Conservation (phyloP, 2,888 invertebrate species). For the Ctena decussata region DNA sequence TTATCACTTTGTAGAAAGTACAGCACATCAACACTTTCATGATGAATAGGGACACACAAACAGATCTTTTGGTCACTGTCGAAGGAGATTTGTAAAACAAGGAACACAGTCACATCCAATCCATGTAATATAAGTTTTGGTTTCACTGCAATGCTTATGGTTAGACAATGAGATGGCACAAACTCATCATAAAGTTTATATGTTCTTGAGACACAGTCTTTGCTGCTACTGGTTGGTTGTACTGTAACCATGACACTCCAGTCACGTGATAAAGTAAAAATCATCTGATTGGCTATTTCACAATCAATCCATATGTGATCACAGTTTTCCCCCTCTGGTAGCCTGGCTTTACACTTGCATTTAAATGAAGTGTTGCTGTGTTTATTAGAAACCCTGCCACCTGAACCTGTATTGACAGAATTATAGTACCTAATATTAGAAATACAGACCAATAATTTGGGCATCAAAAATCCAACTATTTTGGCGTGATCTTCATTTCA, state of each 20-base stretch:
- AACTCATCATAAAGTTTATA: neutral
- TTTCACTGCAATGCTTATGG: neutral
- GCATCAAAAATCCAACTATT: too few relatives aligned
- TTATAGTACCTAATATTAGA: too few relatives aligned
- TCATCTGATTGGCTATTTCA: slow-evolving; percentile 60
- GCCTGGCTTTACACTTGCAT: neutral
- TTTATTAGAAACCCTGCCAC: neutral
- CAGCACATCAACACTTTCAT: slow-evolving; percentile 33
- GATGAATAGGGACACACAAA: slow-evolving; percentile 25
- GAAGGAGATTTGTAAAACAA: neutral
- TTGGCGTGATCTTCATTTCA: too few relatives aligned
- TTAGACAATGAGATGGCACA: neutral
- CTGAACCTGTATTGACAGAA: neutral
- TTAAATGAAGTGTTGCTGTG: neutral
- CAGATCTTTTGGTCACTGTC: neutral
- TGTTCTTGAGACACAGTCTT: neutral
- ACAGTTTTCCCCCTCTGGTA: neutral
- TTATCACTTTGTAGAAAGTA: slow-evolving; percentile 28
- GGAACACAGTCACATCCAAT: neutral
- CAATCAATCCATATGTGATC: slow-evolving; percentile 27
- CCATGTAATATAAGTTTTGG: neutral
- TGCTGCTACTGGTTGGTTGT: neutral
- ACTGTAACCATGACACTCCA: slow-evolving; percentile 52
- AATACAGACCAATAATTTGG: too few relatives aligned
- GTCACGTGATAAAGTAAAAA: slow-evolving; percentile 47